phyloP scores from a whole-genome alignment of 2,888 invertebrate genomes.

The Synanthedon myopaeformis region DNA sequence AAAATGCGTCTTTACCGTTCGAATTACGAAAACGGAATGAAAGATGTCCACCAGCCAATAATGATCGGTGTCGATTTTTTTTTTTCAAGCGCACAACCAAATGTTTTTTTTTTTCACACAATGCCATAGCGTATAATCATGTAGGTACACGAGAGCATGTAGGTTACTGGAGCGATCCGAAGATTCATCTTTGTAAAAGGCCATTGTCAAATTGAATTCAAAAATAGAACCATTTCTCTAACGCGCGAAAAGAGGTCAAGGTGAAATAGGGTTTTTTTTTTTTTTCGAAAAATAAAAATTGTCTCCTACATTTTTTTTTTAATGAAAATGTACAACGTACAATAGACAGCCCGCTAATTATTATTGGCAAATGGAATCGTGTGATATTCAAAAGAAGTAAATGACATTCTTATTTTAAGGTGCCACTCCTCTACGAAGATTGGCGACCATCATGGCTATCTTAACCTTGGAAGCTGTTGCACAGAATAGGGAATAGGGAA shows the following conservation, averaged over 20 bases:
- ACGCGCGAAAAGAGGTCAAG: conserved; percentile 12
- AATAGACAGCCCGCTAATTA: too few species aligned
- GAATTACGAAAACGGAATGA: conserved; percentile 44
- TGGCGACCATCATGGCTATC: too few species aligned
- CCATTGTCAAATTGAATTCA: conserved; percentile 13
- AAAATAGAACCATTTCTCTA: conserved; percentile 12
- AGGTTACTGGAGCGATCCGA: conserved; percentile 46
- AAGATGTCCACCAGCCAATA: conserved; percentile 20
- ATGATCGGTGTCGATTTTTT: conserved; percentile 33
- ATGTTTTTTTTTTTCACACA: conserved; percentile 25
- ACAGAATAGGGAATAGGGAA: too few species aligned
- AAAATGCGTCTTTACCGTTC: conserved; percentile 28
- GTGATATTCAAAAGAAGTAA: too few species aligned
- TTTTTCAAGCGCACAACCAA: conserved; percentile 33
- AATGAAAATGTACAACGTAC: too few species aligned
- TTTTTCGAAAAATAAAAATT: too few species aligned
- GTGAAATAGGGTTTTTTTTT: conserved; percentile 11
- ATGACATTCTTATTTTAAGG: too few species aligned
- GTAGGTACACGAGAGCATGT: conserved; percentile 35
- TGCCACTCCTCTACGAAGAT: too few species aligned
- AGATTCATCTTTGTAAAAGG: conserved; percentile 42
- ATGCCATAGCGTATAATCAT: conserved; percentile 23
- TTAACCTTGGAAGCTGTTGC: too few species aligned
- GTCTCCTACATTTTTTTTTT: too few species aligned
- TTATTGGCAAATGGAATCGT: too few species aligned